Conservation (phyloP, 2,888 invertebrate species). For the Agrotis exclamationis region DNA sequence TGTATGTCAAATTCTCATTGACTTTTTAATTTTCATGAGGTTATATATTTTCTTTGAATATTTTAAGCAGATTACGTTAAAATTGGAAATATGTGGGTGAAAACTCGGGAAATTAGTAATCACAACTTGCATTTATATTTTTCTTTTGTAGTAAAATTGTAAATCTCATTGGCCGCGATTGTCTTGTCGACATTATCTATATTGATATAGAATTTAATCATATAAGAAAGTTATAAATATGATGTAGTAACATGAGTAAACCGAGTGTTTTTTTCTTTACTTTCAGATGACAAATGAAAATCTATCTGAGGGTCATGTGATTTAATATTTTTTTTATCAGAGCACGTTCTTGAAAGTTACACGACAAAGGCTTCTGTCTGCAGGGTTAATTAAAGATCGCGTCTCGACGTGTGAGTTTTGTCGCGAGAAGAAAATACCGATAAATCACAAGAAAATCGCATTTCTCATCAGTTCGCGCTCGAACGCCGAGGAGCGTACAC, state of each 20-base stretch:
- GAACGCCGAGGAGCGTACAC: conserved; percentile 40
- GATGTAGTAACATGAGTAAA: not conserved
- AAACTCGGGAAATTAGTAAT: not conserved
- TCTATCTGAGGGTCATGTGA: not conserved
- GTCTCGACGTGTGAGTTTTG: conserved; percentile 43
- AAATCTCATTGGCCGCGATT: conserved; percentile 40
- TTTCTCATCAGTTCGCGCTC: conserved; percentile 62
- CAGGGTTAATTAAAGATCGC: conserved; percentile 49
- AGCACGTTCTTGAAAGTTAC: conserved; percentile 19
- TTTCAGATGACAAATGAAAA: not conserved
- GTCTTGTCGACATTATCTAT: conserved; percentile 24
- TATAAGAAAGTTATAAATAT: not conserved
- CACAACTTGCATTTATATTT: not conserved
- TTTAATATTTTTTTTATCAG: not conserved
- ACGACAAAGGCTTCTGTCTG: conserved; percentile 43
- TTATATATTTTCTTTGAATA: not conserved
- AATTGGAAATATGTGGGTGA: too few relatives aligned
- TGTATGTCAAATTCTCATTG: not conserved
- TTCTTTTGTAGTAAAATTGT: not conserved
- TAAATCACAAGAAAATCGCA: conserved; percentile 55
- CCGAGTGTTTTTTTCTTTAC: not conserved
- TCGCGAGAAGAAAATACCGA: conserved; percentile 55
- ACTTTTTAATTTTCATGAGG: not conserved
- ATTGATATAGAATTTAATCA: not conserved
- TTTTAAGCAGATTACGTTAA: too few relatives aligned